phyloP scores from a whole-genome alignment of 2,113 vertebrate genomes.

The Pluvianellus socialis region DNA sequence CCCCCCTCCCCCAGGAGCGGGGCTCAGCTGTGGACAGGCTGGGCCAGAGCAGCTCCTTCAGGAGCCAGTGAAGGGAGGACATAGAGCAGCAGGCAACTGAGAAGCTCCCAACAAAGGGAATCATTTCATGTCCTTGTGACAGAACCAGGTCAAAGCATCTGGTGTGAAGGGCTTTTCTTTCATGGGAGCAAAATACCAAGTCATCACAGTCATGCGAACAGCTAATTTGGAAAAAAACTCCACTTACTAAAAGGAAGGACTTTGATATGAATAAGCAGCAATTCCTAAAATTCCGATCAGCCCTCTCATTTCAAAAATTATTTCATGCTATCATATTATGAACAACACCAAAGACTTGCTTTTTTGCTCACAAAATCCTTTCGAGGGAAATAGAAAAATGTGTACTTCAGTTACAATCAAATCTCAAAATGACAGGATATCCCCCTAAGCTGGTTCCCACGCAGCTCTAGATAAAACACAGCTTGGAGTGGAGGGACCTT shows the following conservation, averaged over 20 bases:
- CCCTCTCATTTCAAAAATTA: not conserved
- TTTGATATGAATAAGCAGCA: not conserved
- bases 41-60: not conserved
- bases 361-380: not conserved
- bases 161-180: not conserved
- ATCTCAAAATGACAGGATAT: not conserved
- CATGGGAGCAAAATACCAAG: not conserved
- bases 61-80: not conserved
- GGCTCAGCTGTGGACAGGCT: not conserved
- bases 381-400: not conserved
- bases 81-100: not conserved
- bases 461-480: not conserved
- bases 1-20: not conserved
- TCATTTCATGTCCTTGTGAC: not conserved
- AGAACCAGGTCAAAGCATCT: not conserved
- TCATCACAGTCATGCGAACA: not conserved
- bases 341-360: not conserved
- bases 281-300: not conserved
- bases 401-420: not conserved
- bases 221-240: not conserved
- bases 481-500: not conserved
- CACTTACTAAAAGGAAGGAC: not conserved
- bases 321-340: not conserved
- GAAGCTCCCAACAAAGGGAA: not conserved
- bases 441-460: not conserved